Conservation (phyloP, 2,888 invertebrate genomes). For the Orchestes rusci region DNA sequence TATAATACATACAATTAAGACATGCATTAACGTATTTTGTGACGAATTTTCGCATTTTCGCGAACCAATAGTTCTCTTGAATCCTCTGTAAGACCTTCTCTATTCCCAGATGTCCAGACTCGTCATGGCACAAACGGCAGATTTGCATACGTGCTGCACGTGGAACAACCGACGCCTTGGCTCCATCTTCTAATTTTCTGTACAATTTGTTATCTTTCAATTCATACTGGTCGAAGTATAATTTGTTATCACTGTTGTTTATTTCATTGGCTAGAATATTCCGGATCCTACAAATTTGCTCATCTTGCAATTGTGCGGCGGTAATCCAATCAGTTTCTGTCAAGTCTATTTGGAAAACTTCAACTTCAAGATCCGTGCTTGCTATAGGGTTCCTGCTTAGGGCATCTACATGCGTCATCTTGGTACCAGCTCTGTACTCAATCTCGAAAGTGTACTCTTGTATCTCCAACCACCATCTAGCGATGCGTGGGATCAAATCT, state of each 20-base stretch:
- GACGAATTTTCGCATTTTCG: not conserved
- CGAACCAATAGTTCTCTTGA: slow-evolving; percentile 5
- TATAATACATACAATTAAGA: slow-evolving; percentile 11
- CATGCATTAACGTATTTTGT: slow-evolving; percentile 2
- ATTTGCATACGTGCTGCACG: no score
- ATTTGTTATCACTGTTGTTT: no score
- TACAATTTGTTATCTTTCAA: no score
- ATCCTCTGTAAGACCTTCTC: no score
- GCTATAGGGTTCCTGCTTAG: not conserved
- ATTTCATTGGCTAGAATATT: no score
- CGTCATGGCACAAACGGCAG: no score
- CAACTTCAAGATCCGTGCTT: not conserved
- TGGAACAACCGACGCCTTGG: no score
- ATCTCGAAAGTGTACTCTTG: not conserved
- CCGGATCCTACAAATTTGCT: not conserved
- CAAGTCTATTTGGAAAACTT: slow-evolving; percentile 3
- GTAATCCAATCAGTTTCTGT: slow-evolving; percentile 4
- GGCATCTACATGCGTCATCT: not conserved
- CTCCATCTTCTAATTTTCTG: no score
- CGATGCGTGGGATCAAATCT: no score
- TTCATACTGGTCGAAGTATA: no score
- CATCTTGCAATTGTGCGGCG: slow-evolving; percentile 5
- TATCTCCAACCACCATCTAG: not conserved
- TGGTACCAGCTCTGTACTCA: not conserved
- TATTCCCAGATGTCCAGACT: no score